phyloP scores from a whole-genome alignment of 2,113 vertebrate genomes.

The Dicentrarchus labrax region DNA sequence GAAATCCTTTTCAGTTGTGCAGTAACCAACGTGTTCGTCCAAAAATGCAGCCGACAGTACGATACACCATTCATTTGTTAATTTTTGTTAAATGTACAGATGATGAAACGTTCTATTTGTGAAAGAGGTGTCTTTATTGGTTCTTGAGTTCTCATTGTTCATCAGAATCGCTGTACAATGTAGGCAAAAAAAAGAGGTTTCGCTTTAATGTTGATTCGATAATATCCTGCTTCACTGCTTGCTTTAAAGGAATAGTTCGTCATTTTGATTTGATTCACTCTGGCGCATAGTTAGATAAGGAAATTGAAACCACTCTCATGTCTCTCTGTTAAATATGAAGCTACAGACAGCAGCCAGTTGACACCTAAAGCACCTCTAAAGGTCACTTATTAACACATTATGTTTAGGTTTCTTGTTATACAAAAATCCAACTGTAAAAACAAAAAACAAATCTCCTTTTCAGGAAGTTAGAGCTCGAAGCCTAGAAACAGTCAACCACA shows the following conservation, averaged over 20 bases:
- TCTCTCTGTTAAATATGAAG: not conserved
- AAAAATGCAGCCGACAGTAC: not conserved
- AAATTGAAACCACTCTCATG: too few relatives aligned
- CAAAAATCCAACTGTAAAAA: not conserved
- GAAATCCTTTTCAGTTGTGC: slow-evolving; percentile 44
- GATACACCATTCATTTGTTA: not conserved
- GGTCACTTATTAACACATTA: not conserved
- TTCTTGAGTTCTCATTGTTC: not conserved
- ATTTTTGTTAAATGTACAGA: not conserved
- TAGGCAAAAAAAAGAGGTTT: not conserved
- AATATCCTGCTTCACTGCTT: not conserved
- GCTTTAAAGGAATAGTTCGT: not conserved
- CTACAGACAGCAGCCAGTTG: not conserved
- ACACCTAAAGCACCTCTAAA: not conserved
- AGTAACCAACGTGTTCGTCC: slow-evolving; percentile 1
- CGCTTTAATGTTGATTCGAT: not conserved
- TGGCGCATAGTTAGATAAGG: too few relatives aligned
- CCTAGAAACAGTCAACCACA: not conserved
- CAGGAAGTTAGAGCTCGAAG: not conserved
- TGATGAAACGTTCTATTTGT: not conserved
- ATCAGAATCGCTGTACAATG: not conserved
- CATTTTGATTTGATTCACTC: not conserved
- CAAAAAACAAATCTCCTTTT: not conserved
- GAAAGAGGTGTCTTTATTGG: not conserved
- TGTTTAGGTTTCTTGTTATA: not conserved